Evolutionary conservation across 2,113 vertebrate species (phyloP).

Genomic region (Sinosuthora webbiana): DNA sequence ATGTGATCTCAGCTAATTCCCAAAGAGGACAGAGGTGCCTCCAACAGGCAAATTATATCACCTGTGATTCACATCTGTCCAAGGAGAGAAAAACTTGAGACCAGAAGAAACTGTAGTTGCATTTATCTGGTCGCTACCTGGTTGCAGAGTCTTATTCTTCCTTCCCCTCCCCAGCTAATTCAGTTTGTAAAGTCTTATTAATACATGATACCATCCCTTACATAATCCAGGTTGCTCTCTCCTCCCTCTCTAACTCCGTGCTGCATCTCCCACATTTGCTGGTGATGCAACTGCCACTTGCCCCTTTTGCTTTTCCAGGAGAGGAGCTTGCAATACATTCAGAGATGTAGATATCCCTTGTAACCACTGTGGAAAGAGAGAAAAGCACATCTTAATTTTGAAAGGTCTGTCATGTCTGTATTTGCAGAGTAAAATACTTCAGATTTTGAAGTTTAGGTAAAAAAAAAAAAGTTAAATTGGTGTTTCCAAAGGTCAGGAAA

Average conservation of each 20-base stretch:
- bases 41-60: not conserved
- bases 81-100: not conserved
- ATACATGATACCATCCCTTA: not conserved
- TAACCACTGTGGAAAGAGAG: not conserved
- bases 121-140: not conserved
- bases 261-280: not conserved
- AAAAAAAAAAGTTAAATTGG: not conserved
- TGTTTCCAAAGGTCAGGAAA: not conserved
- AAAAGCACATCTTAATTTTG: not conserved
- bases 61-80: not conserved
- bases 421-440: not conserved
- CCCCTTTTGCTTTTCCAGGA: not conserved
- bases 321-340: not conserved
- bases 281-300: not conserved
- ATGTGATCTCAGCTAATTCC: not conserved
- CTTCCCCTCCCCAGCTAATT: accelerated
- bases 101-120: not conserved
- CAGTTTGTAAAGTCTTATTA: not conserved
- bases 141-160: not conserved
- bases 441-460: not conserved
- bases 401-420: not conserved
- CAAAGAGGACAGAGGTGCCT: not conserved
- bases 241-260: not conserved
- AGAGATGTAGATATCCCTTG: not conserved
- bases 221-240: not conserved